Base-by-base conservation (phyloP, 2,888 invertebrate species). In the Chymomyza amoena region DNA sequence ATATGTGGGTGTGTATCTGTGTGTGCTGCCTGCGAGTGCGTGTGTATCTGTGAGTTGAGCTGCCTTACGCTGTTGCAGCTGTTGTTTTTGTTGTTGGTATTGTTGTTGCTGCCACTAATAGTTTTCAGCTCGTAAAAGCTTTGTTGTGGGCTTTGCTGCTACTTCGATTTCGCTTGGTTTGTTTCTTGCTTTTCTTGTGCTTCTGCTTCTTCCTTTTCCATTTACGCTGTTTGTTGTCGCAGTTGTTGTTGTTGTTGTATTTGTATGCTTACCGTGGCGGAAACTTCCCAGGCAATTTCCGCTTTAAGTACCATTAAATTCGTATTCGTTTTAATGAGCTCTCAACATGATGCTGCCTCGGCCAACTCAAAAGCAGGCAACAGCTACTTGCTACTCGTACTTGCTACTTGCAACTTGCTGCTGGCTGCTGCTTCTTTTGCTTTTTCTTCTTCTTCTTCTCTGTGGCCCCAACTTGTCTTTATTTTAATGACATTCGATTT, bases 241-340 rank as follows among this genome's bases (percentile, higher is more conserved):
- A 71, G 72, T 32, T 61, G 66, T 32, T 59, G 64, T 18, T 69
- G 71, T 5, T 66, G 68, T 16, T 62, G 60, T 15, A 45, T 63
- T 67, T 72, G 79, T 74, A 72, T 78, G 72, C 84, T 73, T 70
- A 71, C 70, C 75, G 74, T 74, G 70, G 85, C 86, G 84, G 87
- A 86, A 85, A 86, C 88, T 86, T 86, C 72, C 76, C 85, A 86
- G 88, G 87, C 85, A 87, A 86, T 86, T 86, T 86, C 87, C 85
- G 85, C 84, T 86, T 87, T 81, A 86, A 87, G 88, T 86, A 82
- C 86, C 87, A 87, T 87, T 86, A 86, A 86, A 86, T 84, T 86
- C 84, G 84, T 81, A 87, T 86, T 81, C 86, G 80, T 87, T 84
- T 86, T 86, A 86, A 86, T 86, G 87, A 86, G 87, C 87, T 86